Conservation (phyloP, 2,113 vertebrate species). For the Dendropsophus ebraccatus region DNA sequence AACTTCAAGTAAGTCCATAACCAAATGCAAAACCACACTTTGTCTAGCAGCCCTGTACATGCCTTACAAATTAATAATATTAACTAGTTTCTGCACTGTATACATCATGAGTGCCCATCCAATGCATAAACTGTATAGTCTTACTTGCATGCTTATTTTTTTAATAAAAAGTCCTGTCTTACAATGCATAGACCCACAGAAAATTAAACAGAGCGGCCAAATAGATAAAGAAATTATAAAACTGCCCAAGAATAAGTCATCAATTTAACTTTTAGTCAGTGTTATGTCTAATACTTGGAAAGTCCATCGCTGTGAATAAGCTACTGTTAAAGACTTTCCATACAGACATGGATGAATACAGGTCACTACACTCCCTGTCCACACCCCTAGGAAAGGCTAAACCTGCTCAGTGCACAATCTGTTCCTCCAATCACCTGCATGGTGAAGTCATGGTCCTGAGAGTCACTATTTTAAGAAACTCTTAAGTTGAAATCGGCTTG, state of each 20-base stretch:
- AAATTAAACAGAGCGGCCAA: neutral
- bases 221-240: conserved; percentile 34
- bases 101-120: too few relatives aligned
- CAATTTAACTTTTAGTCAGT: neutral
- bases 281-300: neutral
- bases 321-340: conserved; percentile 62
- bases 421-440: conserved; percentile 68
- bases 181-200: neutral
- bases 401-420: conserved; percentile 63
- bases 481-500: conserved; percentile 67
- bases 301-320: conserved; percentile 60
- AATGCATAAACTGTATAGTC: too few relatives aligned
- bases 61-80: too few relatives aligned
- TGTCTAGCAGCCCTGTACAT: too few relatives aligned
- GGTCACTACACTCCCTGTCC: conserved; percentile 55
- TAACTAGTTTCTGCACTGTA: too few relatives aligned
- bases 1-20: too few relatives aligned
- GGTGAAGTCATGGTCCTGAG: conserved; percentile 66
- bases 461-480: conserved; percentile 67
- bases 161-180: neutral
- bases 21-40: too few relatives aligned
- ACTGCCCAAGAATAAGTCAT: conserved; percentile 12
- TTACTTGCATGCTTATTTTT: too few relatives aligned
- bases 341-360: conserved; percentile 32
- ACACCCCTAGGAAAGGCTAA: conserved; percentile 63